Evolutionary conservation across 2,888 invertebrate genomes (phyloP).

Genomic region (Cephus sareptanus): DNA sequence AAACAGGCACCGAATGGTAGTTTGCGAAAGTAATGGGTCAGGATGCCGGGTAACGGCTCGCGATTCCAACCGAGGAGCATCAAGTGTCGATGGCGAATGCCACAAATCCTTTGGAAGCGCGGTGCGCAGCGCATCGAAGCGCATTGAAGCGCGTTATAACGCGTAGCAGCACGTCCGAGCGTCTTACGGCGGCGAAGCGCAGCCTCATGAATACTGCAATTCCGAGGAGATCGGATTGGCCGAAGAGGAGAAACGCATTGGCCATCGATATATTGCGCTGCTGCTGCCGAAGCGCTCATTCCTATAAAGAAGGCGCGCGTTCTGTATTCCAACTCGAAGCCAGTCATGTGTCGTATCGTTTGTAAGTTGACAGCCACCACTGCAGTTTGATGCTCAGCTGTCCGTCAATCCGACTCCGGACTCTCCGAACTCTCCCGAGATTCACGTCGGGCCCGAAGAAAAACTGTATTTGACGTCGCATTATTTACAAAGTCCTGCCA

Average conservation of each 20-base stretch:
- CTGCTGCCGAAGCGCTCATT: slow-evolving; percentile 16
- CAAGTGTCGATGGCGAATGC: slow-evolving; percentile 46
- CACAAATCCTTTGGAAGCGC: slow-evolving; percentile 43
- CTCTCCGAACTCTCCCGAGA: background rate
- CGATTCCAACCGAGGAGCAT: slow-evolving; percentile 16
- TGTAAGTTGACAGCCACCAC: slow-evolving; percentile 59
- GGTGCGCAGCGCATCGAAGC: slow-evolving; percentile 29
- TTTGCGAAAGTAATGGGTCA: background rate
- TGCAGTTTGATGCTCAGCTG: slow-evolving; percentile 43
- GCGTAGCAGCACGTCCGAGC: background rate
- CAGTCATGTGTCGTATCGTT: slow-evolving; percentile 56
- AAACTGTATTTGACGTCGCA: slow-evolving; percentile 46
- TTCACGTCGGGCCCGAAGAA: slow-evolving; percentile 31
- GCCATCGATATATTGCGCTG: slow-evolving; percentile 28
- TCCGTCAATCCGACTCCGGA: slow-evolving; percentile 41
- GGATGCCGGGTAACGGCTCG: slow-evolving; percentile 24
- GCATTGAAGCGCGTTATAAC: background rate
- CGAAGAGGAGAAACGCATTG: slow-evolving; percentile 34
- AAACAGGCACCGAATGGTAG: background rate
- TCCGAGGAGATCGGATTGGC: slow-evolving; percentile 22
- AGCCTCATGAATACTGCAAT: slow-evolving; percentile 56
- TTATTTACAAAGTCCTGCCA: slow-evolving; percentile 36
- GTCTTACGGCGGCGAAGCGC: slow-evolving; percentile 31
- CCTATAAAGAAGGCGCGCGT: slow-evolving; percentile 9
- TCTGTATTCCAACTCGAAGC: slow-evolving; percentile 37